Conservation (phyloP, 2,113 vertebrate species). For the Enhydra lutris region DNA sequence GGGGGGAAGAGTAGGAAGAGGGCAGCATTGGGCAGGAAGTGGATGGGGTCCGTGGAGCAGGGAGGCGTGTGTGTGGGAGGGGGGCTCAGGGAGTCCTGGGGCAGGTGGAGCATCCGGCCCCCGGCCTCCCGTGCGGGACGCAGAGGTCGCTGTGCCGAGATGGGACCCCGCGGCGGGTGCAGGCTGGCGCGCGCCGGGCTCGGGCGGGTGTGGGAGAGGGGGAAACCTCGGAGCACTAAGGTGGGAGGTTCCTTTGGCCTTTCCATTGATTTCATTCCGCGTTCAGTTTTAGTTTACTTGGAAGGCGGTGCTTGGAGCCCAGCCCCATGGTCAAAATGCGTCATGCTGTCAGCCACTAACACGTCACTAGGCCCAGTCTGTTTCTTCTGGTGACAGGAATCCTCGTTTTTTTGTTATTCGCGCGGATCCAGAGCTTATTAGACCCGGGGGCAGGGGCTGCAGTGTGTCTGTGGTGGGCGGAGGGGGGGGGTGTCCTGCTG, state of each 20-base stretch:
- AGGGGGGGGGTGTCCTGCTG: neutral
- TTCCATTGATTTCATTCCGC: accelerated
- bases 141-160: neutral
- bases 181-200: accelerated
- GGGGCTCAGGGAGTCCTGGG: neutral
- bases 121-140: accelerated
- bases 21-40: neutral
- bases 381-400: neutral
- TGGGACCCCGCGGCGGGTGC: accelerated
- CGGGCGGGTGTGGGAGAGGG: neutral
- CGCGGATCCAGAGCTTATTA: no score
- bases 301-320: neutral
- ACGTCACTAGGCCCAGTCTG: neutral
- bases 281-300: neutral
- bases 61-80: no score
- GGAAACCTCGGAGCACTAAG: neutral
- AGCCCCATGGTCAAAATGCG: neutral
- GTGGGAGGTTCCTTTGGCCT: neutral
- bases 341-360: neutral
- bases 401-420: neutral
- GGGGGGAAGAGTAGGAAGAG: neutral
- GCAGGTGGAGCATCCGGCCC: neutral
- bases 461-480: no score
- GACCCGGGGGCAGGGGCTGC: neutral
- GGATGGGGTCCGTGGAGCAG: neutral